Percentiles rank a stretch among this genome's conserved stretches.
Conservation (phyloP, 2,797 vertebrate species). For the Poeciliopsis presidionis region DNA sequence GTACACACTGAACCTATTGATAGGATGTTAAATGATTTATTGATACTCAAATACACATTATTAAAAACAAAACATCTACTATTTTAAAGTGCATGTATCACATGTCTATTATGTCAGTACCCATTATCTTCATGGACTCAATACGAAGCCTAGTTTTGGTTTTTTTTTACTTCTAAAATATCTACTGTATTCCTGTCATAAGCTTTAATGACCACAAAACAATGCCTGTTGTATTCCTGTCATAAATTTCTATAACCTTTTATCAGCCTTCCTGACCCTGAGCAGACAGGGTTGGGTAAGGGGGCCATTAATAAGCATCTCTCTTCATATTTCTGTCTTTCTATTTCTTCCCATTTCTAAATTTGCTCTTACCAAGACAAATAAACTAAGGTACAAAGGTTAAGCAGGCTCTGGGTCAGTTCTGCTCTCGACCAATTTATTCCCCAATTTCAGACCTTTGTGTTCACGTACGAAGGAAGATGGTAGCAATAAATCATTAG, state of each 20-base stretch:
- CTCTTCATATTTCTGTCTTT: not conserved
- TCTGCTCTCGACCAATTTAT: not conserved
- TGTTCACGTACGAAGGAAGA: not conserved
- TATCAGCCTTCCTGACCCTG: not conserved
- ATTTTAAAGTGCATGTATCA: not conserved
- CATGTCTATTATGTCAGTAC: not conserved
- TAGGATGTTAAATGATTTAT: not conserved
- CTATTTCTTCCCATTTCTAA: not conserved
- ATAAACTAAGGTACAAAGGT: conserved; percentile 2
- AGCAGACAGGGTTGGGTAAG: not conserved
- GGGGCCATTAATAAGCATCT: not conserved
- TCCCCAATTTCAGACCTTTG: not conserved
- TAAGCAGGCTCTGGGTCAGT: not conserved
- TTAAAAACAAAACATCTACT: not conserved
- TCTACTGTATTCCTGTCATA: not conserved
- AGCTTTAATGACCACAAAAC: not conserved
- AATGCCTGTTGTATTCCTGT: not conserved
- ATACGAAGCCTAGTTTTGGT: not conserved
- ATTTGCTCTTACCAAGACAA: not conserved
- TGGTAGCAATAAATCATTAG: not conserved
- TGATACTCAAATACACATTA: not conserved
- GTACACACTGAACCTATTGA: not conserved
- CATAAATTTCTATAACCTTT: not conserved
- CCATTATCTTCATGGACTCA: not conserved
- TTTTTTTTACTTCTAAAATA: not conserved